These are phyloP conservation scores for Lomographa bimaculata DNA, from an alignment of 2,888 invertebrate genomes.

Conservation along the genomic window DNA sequence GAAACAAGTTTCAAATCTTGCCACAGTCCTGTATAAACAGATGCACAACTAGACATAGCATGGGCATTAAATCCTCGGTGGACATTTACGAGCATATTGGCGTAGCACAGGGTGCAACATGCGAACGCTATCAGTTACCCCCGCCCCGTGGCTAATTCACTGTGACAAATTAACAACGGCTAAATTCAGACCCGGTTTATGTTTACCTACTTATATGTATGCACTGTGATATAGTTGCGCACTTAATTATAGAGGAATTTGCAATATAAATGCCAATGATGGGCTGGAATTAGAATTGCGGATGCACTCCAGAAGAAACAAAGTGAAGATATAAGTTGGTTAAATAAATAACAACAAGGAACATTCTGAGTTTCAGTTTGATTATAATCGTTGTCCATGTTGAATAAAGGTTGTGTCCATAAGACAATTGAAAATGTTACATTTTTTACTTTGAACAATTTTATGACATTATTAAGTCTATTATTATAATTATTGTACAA, in stretches of 20 bases:
- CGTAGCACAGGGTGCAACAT: conserved; percentile 78
- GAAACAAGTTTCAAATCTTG: too few relatives aligned
- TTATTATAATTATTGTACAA: too few relatives aligned
- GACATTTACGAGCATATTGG: conserved; percentile 81
- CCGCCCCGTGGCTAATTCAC: conserved; percentile 79
- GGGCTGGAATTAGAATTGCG: neutral
- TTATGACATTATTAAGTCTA: too few relatives aligned
- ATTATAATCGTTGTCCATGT: too few relatives aligned
- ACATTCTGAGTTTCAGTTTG: too few relatives aligned
- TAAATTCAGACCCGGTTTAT: conserved; percentile 65
- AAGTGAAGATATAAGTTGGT: too few relatives aligned
- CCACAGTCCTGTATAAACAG: conserved; percentile 47
- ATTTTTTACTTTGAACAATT: too few relatives aligned
- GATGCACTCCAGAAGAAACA: neutral
- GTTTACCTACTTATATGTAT: conserved; percentile 21
- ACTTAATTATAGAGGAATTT: conserved; percentile 4
- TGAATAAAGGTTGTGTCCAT: too few relatives aligned
- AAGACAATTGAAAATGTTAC: too few relatives aligned
- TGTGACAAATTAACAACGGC: conserved; percentile 82
- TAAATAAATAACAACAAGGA: too few relatives aligned
- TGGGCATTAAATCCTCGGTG: conserved; percentile 74
- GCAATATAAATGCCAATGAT: conserved; percentile 1
- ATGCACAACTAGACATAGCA: conserved; percentile 67
- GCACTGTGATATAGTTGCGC: conserved; percentile 7
- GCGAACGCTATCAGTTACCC: conserved; percentile 79